phyloP scores from a whole-genome alignment of 2,888 invertebrate species.

The Philopedon plagiatum region DNA sequence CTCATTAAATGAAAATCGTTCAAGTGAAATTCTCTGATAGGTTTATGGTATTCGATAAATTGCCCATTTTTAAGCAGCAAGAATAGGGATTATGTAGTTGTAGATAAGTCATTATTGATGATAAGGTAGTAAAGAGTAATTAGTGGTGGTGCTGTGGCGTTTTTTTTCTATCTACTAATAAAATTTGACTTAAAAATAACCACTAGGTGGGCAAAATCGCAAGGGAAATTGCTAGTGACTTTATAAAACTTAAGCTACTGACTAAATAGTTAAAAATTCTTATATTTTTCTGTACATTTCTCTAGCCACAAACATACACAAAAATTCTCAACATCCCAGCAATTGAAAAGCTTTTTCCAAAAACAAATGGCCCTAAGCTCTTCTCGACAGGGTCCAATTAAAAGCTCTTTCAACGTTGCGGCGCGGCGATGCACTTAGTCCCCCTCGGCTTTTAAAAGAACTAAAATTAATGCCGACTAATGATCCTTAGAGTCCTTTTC shows the following conservation, averaged over 20 bases:
- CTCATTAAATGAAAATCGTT: slow-evolving; percentile 39
- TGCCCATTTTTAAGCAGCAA: slow-evolving; percentile 15
- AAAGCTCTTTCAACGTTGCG: slow-evolving; percentile 37
- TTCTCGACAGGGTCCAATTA: slow-evolving; percentile 44
- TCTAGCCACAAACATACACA: not conserved
- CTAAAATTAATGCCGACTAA: slow-evolving; percentile 29
- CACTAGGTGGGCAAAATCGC: no score
- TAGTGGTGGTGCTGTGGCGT: no score
- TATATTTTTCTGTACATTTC: no score
- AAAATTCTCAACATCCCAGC: slow-evolving; percentile 22
- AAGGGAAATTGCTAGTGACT: no score
- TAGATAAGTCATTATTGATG: not conserved
- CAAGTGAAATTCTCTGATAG: slow-evolving; percentile 36
- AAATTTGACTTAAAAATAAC: no score
- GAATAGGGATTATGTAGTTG: not conserved
- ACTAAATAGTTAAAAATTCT: no score
- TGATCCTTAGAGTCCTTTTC: slow-evolving; percentile 21
- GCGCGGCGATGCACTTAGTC: slow-evolving; percentile 26
- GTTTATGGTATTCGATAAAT: slow-evolving; percentile 21
- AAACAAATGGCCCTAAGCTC: slow-evolving; percentile 42
- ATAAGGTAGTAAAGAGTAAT: not conserved
- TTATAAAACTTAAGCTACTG: no score
- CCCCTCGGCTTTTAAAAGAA: slow-evolving; percentile 26
- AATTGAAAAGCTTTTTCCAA: slow-evolving; percentile 43
- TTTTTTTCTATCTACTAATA: no score